A percentile compares a stretch with the other conserved stretches of the same genome.
These are phyloP conservation scores for Sparidentex hasta DNA, from an alignment of 2,797 vertebrate genomes.

Conservation along the genomic window DNA sequence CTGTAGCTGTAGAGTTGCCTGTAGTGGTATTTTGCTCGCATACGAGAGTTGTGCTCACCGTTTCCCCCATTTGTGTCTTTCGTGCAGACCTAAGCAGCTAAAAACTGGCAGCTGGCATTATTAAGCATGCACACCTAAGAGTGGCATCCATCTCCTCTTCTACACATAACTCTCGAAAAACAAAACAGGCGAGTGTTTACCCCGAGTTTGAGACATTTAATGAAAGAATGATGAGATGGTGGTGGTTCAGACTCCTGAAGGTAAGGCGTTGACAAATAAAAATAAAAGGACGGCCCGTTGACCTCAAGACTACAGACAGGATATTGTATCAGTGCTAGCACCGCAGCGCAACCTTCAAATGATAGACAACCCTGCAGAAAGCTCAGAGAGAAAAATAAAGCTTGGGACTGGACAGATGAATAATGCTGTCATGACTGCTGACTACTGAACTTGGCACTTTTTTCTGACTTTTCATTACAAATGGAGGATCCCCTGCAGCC, in stretches of 20 bases:
- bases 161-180: background rate
- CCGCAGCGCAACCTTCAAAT: background rate
- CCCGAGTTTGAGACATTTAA: too few relatives aligned
- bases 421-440: background rate
- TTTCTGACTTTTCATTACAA: constrained; percentile 4
- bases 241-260: background rate
- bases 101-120: too few relatives aligned
- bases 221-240: background rate
- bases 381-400: background rate
- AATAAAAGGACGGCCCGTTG: background rate
- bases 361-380: background rate
- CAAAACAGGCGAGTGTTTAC: too few relatives aligned
- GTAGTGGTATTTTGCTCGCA: too few relatives aligned
- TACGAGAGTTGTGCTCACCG: too few relatives aligned
- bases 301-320: background rate
- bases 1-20: too few relatives aligned
- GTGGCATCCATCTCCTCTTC: background rate
- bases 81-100: too few relatives aligned
- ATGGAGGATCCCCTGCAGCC: constrained; percentile 4
- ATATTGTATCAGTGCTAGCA: background rate
- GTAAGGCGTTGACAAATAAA: background rate
- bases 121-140: too few relatives aligned
- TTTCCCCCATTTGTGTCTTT: too few relatives aligned
- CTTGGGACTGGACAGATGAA: background rate
- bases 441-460: background rate